A percentile compares a stretch with the other conserved stretches of the same genome.
Conservation (phyloP, 2,113 vertebrate species). For the Circaetus gallicus region DNA sequence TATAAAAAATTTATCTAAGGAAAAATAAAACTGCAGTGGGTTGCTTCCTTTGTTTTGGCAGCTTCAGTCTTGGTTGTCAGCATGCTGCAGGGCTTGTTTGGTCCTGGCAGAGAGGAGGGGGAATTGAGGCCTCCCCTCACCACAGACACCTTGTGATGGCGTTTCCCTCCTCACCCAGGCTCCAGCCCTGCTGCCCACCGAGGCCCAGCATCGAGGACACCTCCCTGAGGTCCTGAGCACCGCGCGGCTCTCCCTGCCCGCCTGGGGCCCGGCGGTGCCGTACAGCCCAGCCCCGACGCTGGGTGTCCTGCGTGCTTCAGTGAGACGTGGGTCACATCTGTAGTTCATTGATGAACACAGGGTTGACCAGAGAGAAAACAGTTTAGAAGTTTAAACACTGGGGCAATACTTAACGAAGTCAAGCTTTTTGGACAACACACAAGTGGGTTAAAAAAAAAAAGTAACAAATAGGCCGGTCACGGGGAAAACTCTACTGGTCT, state of each 20-base stretch:
- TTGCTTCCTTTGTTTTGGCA: conserved; percentile 39
- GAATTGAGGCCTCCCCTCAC: not conserved
- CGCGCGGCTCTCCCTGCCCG: fast-evolving
- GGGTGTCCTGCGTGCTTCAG: not conserved
- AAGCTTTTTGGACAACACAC: fast-evolving
- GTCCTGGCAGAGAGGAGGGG: not conserved
- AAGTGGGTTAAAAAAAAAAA: not conserved
- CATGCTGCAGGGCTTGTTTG: fast-evolving
- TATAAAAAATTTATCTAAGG: conserved; percentile 67
- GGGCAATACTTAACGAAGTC: not conserved
- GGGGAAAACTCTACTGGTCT: not conserved
- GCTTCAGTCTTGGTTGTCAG: not conserved
- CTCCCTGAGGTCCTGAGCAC: fast-evolving
- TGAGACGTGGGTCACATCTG: fast-evolving
- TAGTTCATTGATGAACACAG: fast-evolving
- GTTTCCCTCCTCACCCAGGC: fast-evolving
- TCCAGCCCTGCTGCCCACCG: fast-evolving
- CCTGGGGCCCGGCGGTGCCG: fast-evolving
- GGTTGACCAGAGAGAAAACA: not conserved
- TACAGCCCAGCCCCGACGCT: fast-evolving
- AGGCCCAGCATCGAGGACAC: fast-evolving
- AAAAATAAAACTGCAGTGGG: conserved; percentile 74
- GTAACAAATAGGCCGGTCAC: not conserved
- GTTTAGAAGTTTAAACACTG: not conserved
- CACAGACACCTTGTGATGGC: fast-evolving